Conservation (phyloP, 2,888 invertebrate genomes). For the Leptogaster cylindrica region DNA sequence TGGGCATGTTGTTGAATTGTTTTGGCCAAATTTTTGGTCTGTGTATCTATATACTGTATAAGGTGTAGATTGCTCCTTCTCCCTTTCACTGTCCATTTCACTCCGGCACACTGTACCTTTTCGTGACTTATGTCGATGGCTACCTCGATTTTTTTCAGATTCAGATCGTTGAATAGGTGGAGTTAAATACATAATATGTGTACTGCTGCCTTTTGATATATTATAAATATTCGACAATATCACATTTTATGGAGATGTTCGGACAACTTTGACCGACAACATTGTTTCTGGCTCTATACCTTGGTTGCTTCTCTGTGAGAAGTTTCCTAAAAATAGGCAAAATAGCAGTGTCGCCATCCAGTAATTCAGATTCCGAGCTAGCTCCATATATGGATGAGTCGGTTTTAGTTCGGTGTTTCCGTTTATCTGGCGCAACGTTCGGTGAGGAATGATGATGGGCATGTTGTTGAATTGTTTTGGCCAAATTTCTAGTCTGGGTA, state of each 20-base stretch:
- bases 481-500: conserved; percentile 54
- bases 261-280: conserved; percentile 82
- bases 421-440: conserved; percentile 66
- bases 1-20: conserved; percentile 63
- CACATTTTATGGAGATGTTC: conserved; percentile 93
- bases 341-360: conserved; percentile 78
- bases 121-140: conserved; percentile 63
- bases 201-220: conserved; percentile 7
- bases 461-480: conserved; percentile 58
- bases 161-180: conserved; percentile 70
- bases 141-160: conserved; percentile 69
- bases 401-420: conserved; percentile 57
- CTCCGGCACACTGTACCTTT: conserved; percentile 65
- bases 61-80: conserved; percentile 57
- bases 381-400: conserved; percentile 72
- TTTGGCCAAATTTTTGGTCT: conserved; percentile 54
- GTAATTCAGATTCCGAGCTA: conserved; percentile 81
- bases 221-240: conserved; percentile 93
- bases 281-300: conserved; percentile 63
- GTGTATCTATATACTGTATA: conserved; percentile 49
- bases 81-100: conserved; percentile 64
- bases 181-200: too few relatives aligned
- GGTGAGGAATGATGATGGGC: conserved; percentile 71
- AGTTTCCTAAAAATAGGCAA: conserved; percentile 91
- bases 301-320: conserved; percentile 80